A percentile compares a stretch with the other conserved stretches of the same genome.
These are phyloP conservation scores for Zeus faber DNA, from an alignment of 2,113 vertebrate genomes.

Conservation along the genomic window DNA sequence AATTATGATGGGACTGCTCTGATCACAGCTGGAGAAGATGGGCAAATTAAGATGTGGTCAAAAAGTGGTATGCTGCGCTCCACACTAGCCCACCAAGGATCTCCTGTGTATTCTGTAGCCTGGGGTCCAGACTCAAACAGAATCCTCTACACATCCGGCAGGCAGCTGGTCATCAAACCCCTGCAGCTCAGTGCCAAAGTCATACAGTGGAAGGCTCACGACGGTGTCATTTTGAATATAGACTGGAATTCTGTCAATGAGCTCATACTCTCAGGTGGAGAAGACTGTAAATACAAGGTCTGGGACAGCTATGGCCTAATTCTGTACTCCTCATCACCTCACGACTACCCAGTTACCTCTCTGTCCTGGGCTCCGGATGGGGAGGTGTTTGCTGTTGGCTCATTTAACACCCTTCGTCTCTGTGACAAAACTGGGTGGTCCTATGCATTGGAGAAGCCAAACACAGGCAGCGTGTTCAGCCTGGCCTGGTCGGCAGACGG, in stretches of 20 bases:
- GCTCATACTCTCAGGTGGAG: constrained; percentile 90
- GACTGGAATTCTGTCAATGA: constrained; percentile 97
- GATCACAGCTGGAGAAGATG: constrained; percentile 96
- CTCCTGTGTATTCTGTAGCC: constrained; percentile 90
- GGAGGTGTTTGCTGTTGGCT: constrained; percentile 92
- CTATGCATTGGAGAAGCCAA: constrained; percentile 92
- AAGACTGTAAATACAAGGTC: constrained; percentile 98
- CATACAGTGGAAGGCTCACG: constrained; percentile 97
- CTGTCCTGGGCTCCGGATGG: constrained; percentile 92
- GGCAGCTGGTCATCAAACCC: constrained; percentile 91
- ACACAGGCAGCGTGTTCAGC: constrained; percentile 89
- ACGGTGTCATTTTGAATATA: constrained; percentile 90
- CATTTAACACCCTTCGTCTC: constrained; percentile 90
- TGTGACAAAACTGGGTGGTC: constrained; percentile 99
- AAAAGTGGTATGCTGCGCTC: constrained; percentile 97
- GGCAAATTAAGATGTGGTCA: constrained; percentile 98
- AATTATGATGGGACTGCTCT: constrained; percentile 93
- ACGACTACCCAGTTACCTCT: constrained; percentile 90
- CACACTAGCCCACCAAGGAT: constrained; percentile 89
- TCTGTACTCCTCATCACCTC: constrained; percentile 81
- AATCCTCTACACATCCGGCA: constrained; percentile 88
- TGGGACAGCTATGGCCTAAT: constrained; percentile 92
- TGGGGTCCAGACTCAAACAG: constrained; percentile 94
- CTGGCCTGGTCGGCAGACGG: constrained; percentile 92
- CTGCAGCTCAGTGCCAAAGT: constrained; percentile 91